A percentile compares a stretch with the other conserved stretches of the same genome.
Evolutionary conservation across 2,797 vertebrate species (phyloP).

Genomic region (Gymnoscopelus braueri): DNA sequence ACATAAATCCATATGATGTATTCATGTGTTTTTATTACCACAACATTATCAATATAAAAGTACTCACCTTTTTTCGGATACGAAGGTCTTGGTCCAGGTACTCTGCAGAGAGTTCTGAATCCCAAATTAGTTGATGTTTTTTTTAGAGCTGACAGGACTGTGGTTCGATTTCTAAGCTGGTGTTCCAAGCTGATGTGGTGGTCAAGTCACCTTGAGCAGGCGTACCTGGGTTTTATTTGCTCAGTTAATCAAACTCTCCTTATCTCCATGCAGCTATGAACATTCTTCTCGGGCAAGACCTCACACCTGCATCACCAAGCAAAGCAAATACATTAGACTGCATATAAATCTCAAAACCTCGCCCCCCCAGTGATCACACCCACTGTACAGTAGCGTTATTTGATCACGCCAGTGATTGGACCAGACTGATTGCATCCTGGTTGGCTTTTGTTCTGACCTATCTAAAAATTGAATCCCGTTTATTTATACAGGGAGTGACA

Average conservation of each 20-base stretch:
- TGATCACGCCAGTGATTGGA: constrained; percentile 7
- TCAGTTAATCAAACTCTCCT: constrained; percentile 50
- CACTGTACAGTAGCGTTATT: too few relatives aligned
- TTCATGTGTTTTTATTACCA: too few relatives aligned
- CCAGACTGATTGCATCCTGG: constrained; percentile 27
- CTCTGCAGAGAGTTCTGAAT: too few relatives aligned
- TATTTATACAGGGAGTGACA: constrained; percentile 43
- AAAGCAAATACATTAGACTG: neutral
- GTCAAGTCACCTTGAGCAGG: neutral
- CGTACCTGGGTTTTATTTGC: constrained; percentile 57
- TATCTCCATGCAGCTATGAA: constrained; percentile 46
- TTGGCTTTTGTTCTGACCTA: constrained; percentile 20
- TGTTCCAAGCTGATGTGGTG: constrained; percentile 7
- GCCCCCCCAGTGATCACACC: too few relatives aligned
- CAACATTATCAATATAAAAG: neutral
- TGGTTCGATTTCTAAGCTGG: constrained; percentile 2
- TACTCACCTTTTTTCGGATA: constrained; percentile 2
- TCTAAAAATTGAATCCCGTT: neutral
- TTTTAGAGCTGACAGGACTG: neutral
- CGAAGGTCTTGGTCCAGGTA: neutral
- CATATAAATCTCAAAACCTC: too few relatives aligned
- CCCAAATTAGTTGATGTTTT: neutral
- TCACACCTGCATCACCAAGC: constrained; percentile 32
- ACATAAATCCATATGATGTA: too few relatives aligned
- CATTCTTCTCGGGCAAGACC: constrained; percentile 15